Evolutionary conservation across 2,113 vertebrate species (phyloP), one percentile per base, ranked within the genome.

Genomic region (Meles meles): DNA sequence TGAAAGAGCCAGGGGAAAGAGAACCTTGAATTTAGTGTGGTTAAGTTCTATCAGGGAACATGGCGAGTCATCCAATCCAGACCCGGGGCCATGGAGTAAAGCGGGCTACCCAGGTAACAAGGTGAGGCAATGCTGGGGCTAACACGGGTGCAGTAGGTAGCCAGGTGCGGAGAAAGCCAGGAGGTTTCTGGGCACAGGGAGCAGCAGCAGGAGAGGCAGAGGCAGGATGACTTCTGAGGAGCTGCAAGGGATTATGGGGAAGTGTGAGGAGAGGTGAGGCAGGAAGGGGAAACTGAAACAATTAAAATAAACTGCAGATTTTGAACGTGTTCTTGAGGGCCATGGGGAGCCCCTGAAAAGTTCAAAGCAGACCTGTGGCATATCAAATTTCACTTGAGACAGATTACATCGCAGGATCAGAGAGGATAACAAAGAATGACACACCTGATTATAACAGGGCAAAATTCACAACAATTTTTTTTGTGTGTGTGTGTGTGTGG

Each of bases 381-480:
- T 15, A 31, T 42, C 13, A 42, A 2, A 29, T 67, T 52, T 81
- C 14, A n/a, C 17, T 77, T 59, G 44, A 42, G n/a, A 59, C 2
- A 67, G 59, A 72, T 37, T 42, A 14, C 15, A 5, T 6, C 27
- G 23, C 17, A 91, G 34, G 18, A n/a, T 69, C 39, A n/a, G 6
- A 25, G 67, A 87, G 13, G 44, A 55, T 17, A 29, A 37, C 27
- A 34, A 57, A 69, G 34, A 47, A 79, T 12, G 61, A 83, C 9
- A 39, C 2, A 7, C 15, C 6, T 18, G 8, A 72, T 7, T 72
- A 27, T 17, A 9, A 7, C 1, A 0, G 21, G 39, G 39, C 8
- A 87, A 81, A 76, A 39, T 34, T 65, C 67, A 61, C 25, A 37
- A 10, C 49, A 18, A 6, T 6, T 44, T 63, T n/a, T n/a, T n/a